Evolutionary conservation across 2,888 invertebrate genomes (phyloP), one percentile per base, ranked within the genome.

Genomic region (Azorinus chamasolen): DNA sequence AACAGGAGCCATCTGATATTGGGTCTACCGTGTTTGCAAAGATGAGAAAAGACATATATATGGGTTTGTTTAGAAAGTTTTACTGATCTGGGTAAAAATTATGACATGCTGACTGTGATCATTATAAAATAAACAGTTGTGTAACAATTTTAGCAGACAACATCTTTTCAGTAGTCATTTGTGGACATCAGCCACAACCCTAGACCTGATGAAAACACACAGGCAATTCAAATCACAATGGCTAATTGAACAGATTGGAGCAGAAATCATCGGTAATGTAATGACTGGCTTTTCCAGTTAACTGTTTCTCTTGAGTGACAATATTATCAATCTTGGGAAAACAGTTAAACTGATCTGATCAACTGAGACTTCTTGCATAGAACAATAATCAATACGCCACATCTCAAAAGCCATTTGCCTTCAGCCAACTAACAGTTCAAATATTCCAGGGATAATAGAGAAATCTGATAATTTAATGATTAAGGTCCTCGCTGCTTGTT

Each of bases 371-470:
- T 55, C 63, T 51, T 32, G 63, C 68, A 72, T 78, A 72, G 72
- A 72, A 78, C 78, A 78, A 78, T 78, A 78, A 78, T 78, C 78
- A 78, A 78, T 78, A 78, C 61, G 61, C 62, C 64, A 54, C 75
- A 64, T 72, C 69, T 68, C 72, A 68, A 72, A 78, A 72, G 62
- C 53, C 72, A 18, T 57, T 65, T 61, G 45, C 76, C 65, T 51
- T 50, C 53, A 50, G 51, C 25, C 43, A 27, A 55, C 46, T 48
- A 62, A 66, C 63, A 48, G 57, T 68, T 62, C 65, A 59, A 57
- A 64, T 45, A 59, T 69, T 72, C 59, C 69, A 32, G 45, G 69
- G 59, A 68, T 72, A 72, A 78, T 78, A 58, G 69, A 73, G 77
- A 63, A 78, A 69, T 72, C 78, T 72, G 68, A 72, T 72, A 72